phyloP scores from a whole-genome alignment of 2,888 invertebrate genomes.

The Drosophila algonquin region DNA sequence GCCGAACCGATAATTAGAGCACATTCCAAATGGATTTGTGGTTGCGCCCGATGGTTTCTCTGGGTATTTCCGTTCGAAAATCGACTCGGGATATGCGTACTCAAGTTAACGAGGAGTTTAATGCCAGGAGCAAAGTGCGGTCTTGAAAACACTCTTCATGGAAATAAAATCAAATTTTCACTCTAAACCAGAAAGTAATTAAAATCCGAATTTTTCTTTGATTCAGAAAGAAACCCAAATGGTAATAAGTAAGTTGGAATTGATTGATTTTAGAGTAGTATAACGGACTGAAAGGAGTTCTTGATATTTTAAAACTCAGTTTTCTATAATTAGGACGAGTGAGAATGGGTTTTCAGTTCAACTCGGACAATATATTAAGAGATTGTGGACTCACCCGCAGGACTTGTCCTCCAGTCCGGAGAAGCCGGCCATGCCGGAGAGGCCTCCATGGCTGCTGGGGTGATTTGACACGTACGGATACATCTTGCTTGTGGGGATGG shows the following conservation, averaged over 20 bases:
- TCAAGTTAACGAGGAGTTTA: neutral
- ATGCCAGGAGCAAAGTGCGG: neutral
- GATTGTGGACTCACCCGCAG: constrained; percentile 82
- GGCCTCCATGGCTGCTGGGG: constrained; percentile 90
- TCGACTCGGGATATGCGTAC: neutral
- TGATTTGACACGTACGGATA: constrained; percentile 94
- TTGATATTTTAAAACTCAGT: too few species aligned
- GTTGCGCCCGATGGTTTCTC: constrained; percentile 26
- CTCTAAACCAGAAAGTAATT: too few species aligned
- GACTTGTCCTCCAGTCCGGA: constrained; percentile 84
- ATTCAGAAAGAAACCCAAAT: too few species aligned
- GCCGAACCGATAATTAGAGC: constrained; percentile 66
- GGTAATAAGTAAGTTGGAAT: too few species aligned
- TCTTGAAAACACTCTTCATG: constrained; percentile 4
- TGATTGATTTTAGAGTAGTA: too few species aligned
- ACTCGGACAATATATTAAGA: neutral
- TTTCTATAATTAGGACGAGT: too few species aligned
- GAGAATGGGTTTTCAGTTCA: neutral
- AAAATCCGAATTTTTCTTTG: too few species aligned
- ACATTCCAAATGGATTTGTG: constrained; percentile 62
- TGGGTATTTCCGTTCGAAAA: constrained; percentile 19
- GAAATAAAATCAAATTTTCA: too few species aligned
- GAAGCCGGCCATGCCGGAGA: constrained; percentile 88
- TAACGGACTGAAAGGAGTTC: too few species aligned
- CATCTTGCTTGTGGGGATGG: constrained; percentile 91